A percentile compares a stretch with the other conserved stretches of the same genome.
Evolutionary conservation across 2,113 vertebrate species (phyloP).

Genomic region (Dendropsophus ebraccatus): DNA sequence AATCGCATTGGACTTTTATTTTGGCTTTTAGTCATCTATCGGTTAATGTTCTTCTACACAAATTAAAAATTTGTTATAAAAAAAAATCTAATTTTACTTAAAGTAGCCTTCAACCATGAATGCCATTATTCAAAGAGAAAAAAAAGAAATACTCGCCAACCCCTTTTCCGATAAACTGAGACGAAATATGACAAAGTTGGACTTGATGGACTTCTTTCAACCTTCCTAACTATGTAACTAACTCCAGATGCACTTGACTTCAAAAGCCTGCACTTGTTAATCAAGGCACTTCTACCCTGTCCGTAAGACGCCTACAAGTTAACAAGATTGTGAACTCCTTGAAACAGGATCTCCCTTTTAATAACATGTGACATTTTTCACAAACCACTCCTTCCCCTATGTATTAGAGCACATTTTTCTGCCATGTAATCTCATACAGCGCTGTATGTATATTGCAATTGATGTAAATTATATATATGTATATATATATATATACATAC

Average conservation of each 20-base stretch:
- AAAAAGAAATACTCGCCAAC: not conserved
- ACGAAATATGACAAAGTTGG: conserved; percentile 34
- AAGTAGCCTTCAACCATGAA: not conserved
- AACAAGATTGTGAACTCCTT: conserved; percentile 46
- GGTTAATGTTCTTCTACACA: too few relatives aligned
- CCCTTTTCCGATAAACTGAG: conserved; percentile 8
- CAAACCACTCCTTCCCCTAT: conserved; percentile 13
- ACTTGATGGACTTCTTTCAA: conserved; percentile 44
- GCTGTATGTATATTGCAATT: not conserved
- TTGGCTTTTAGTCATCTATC: too few relatives aligned
- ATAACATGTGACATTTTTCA: conserved; percentile 18
- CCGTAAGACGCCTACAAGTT: conserved; percentile 32
- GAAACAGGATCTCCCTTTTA: conserved; percentile 41
- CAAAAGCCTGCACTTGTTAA: conserved; percentile 45
- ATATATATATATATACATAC: not conserved
- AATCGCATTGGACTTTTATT: too few relatives aligned
- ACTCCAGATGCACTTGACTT: conserved; percentile 48
- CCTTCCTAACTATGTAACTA: conserved; percentile 45
- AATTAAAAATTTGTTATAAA: too few relatives aligned
- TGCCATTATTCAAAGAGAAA: not conserved
- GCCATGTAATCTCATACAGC: not conserved
- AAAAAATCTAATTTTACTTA: too few relatives aligned
- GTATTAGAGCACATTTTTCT: not conserved
- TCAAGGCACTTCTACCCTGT: conserved; percentile 42
- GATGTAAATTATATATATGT: conserved; percentile 21